phyloP scores from a whole-genome alignment of 2,888 invertebrate genomes.

The Macrosiphum euphorbiae region DNA sequence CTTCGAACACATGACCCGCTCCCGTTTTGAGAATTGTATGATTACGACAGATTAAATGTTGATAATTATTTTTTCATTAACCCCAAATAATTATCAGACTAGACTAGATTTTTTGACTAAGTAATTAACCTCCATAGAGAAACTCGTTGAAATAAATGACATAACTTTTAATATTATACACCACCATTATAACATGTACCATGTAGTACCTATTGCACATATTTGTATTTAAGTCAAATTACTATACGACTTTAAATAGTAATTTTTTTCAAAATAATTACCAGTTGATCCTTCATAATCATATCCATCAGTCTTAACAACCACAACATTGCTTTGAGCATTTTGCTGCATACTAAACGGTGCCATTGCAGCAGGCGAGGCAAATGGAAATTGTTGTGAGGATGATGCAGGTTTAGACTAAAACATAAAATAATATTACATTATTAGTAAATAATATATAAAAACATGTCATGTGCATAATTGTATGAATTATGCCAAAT shows the following conservation, averaged over 20 bases:
- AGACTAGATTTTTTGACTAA: background rate
- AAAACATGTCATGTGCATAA: background rate
- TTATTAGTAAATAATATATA: background rate
- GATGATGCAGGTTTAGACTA: conserved; percentile 38
- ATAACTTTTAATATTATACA: background rate
- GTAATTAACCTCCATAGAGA: background rate
- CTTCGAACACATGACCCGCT: no score
- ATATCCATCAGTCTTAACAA: conserved; percentile 60
- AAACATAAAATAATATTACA: background rate
- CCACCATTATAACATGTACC: background rate
- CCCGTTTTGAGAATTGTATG: no score
- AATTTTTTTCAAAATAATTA: conserved; percentile 1
- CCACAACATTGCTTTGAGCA: conserved; percentile 58
- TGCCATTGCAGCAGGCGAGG: conserved; percentile 12
- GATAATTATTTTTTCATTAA: background rate
- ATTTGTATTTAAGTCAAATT: background rate
- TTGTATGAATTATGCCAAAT: background rate
- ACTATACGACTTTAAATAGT: background rate
- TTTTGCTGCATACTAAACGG: conserved; percentile 58
- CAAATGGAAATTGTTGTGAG: conserved; percentile 55
- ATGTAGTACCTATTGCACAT: background rate
- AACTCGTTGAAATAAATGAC: background rate
- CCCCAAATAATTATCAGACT: background rate
- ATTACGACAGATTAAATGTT: background rate
- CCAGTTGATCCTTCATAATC: conserved; percentile 48